These are phyloP conservation scores for Nannoperca australis DNA, from an alignment of 2,797 vertebrate species.

Conservation along the genomic window DNA sequence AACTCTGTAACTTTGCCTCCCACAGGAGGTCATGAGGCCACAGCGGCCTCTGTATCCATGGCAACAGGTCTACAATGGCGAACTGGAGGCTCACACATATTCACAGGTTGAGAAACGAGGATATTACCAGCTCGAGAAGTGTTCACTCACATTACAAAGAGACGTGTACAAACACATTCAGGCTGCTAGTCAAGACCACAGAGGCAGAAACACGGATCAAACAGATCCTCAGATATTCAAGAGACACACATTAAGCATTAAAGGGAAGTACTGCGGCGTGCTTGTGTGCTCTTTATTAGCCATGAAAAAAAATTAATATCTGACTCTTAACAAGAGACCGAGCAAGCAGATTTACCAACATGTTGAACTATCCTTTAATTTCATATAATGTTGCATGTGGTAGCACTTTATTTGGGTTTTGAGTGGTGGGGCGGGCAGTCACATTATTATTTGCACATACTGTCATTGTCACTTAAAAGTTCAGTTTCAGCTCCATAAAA, in stretches of 20 bases:
- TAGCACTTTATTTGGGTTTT: no score
- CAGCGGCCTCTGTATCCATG: constrained; percentile 28
- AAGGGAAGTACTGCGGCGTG: no score
- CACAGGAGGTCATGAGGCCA: constrained; percentile 50
- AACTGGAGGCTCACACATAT: constrained; percentile 19
- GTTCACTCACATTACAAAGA: constrained; percentile 19
- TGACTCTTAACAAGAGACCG: neutral
- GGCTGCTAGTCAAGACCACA: constrained; percentile 16
- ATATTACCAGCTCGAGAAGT: neutral
- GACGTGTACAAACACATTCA: constrained; percentile 47
- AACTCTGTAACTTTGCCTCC: constrained; percentile 46
- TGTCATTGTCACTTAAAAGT: no score
- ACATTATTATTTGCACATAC: no score
- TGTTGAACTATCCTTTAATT: neutral
- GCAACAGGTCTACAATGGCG: constrained; percentile 14
- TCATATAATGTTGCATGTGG: neutral
- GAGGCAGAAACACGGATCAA: constrained; percentile 33
- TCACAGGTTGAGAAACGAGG: constrained; percentile 6
- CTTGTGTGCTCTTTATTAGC: no score
- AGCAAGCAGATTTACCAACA: neutral
- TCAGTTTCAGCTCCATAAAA: no score
- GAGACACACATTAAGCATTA: constrained; percentile 10
- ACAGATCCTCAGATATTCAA: constrained; percentile 24
- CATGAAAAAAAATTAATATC: no score
- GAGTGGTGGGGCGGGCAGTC: no score